Evolutionary conservation across 35 echinoderm and acorn worm genomes (phyloP).

Genomic region (Hemicentrotus pulcherrimus): DNA sequence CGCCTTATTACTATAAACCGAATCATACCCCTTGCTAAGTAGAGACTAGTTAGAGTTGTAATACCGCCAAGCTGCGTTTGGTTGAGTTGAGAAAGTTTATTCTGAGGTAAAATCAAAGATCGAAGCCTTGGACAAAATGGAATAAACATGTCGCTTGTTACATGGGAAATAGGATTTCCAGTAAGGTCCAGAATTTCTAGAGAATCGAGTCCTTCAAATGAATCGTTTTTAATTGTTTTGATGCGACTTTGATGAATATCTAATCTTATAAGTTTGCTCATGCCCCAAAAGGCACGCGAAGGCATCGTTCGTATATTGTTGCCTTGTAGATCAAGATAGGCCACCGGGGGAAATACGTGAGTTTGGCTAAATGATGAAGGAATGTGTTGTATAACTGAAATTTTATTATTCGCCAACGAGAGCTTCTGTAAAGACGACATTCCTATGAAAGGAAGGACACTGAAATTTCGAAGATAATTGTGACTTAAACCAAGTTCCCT

Average conservation of each 20-base stretch:
- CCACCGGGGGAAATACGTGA: not conserved
- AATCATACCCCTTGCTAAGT: not conserved
- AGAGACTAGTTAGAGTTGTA: not conserved
- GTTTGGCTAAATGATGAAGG: not conserved
- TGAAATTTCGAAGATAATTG: conserved; percentile 1
- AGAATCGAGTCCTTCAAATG: conserved; percentile 26
- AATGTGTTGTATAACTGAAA: not conserved
- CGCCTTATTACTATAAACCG: not conserved
- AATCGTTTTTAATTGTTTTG: conserved; percentile 3
- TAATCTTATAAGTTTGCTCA: not conserved
- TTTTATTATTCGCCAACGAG: not conserved
- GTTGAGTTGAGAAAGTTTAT: not conserved
- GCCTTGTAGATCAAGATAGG: not conserved
- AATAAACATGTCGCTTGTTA: not conserved
- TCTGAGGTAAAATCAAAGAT: not conserved
- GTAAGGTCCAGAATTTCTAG: not conserved
- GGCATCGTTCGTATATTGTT: not conserved
- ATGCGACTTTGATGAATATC: not conserved
- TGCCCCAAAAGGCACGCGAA: not conserved
- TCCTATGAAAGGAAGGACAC: not conserved
- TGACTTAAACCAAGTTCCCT: not conserved
- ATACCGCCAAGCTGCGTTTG: not conserved
- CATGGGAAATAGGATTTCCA: not conserved
- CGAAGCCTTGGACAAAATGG: conserved; percentile 7
- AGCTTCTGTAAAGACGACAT: not conserved